Percentiles rank a stretch among this genome's conserved stretches.
Evolutionary conservation across 2,113 vertebrate species (phyloP).

Genomic region (Ageneiosus marmoratus): DNA sequence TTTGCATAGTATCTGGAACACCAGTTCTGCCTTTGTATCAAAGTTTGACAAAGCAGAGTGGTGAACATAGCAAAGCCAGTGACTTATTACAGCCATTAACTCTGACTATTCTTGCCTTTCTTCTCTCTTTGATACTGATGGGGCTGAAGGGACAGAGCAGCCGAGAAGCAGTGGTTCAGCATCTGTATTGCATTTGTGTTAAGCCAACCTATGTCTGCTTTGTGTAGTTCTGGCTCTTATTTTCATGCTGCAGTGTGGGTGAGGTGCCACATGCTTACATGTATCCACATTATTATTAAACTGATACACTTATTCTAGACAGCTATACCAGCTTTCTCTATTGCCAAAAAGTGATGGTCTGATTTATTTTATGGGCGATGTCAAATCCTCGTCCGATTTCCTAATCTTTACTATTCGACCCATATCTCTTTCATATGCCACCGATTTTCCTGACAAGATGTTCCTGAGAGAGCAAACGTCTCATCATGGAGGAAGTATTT

Average conservation of each 20-base stretch:
- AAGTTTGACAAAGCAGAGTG: background rate
- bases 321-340: background rate
- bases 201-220: slow-evolving; percentile 18
- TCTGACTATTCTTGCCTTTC: background rate
- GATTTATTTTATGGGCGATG: background rate
- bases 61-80: background rate
- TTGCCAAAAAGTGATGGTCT: background rate
- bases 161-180: background rate
- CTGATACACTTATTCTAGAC: background rate
- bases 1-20: slow-evolving; percentile 11
- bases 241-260: slow-evolving; percentile 4
- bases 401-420: slow-evolving; percentile 18
- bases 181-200: slow-evolving; percentile 19
- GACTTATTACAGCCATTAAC: background rate
- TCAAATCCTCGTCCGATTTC: background rate
- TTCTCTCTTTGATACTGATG: slow-evolving; percentile 21
- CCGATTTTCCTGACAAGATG: slow-evolving; percentile 16
- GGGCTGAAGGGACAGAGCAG: background rate
- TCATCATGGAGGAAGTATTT: slow-evolving; percentile 24
- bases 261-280: background rate
- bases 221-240: slow-evolving; percentile 11
- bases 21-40: background rate
- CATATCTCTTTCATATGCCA: slow-evolving; percentile 14
- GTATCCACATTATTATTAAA: background rate
- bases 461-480: slow-evolving; percentile 22